These are phyloP conservation scores for Theocolax elegans DNA, from an alignment of 1,140 invertebrate species.

Conservation along the genomic window DNA sequence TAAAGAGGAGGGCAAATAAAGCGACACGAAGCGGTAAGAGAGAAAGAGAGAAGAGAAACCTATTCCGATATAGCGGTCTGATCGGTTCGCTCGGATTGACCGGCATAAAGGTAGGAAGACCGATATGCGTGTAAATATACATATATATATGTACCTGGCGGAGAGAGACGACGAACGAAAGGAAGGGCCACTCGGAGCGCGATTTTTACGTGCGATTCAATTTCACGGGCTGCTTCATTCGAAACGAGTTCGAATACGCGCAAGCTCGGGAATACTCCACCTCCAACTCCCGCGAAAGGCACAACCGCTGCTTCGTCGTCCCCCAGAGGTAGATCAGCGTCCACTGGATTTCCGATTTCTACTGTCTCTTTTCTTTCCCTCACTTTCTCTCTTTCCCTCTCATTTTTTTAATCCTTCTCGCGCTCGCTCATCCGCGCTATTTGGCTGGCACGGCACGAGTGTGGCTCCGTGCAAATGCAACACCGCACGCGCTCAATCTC, in stretches of 20 bases:
- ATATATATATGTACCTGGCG: slow-evolving; percentile 16
- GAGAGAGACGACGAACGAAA: slow-evolving; percentile 13
- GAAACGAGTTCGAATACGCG: slow-evolving; percentile 18
- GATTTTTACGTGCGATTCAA: slow-evolving; percentile 55
- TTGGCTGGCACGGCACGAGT: background rate
- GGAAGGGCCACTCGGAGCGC: slow-evolving; percentile 39
- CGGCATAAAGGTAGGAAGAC: slow-evolving; percentile 44
- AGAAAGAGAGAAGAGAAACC: background rate
- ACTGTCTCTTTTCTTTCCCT: background rate
- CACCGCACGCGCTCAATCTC: background rate
- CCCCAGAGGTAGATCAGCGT: slow-evolving; percentile 23
- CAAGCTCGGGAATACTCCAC: slow-evolving; percentile 7
- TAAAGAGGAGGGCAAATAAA: slow-evolving; percentile 15
- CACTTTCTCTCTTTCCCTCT: background rate
- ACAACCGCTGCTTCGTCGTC: background rate
- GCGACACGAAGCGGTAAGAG: background rate
- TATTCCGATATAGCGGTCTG: slow-evolving; percentile 23
- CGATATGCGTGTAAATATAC: background rate
- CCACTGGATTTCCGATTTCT: slow-evolving; percentile 24
- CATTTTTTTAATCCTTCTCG: slow-evolving; percentile 6
- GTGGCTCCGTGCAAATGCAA: background rate
- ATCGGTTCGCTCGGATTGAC: slow-evolving; percentile 36
- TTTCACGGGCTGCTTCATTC: slow-evolving; percentile 50
- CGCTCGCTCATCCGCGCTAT: slow-evolving; percentile 6
- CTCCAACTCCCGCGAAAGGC: background rate